Evolutionary conservation across 2,113 vertebrate genomes (phyloP).

Genomic region (Ciconia maguari): DNA sequence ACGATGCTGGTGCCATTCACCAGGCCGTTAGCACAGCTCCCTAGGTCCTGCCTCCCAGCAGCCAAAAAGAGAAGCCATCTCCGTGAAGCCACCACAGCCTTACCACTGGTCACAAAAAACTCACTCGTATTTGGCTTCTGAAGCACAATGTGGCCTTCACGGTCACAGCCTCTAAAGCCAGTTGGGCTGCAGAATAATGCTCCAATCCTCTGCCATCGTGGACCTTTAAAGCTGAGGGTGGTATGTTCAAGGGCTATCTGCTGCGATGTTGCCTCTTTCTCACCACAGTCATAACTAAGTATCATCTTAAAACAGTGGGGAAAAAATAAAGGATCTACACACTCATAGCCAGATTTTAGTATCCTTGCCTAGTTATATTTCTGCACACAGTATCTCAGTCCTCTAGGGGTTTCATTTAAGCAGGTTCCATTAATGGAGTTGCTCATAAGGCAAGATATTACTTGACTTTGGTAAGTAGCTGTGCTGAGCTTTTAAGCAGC

Average conservation of each 20-base stretch:
- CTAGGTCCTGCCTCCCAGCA: neutral
- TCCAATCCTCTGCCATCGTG: neutral
- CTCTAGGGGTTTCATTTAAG: conserved; percentile 39
- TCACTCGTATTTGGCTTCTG: neutral
- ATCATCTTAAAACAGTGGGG: neutral
- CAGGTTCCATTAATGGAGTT: neutral
- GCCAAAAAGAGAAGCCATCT: neutral
- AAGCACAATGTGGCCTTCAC: neutral
- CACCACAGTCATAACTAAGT: neutral
- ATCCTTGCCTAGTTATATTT: neutral
- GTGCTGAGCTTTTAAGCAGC: conserved; percentile 17
- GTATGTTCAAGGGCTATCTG: neutral
- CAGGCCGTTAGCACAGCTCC: neutral
- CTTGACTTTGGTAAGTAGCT: conserved; percentile 47
- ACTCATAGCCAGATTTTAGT: neutral
- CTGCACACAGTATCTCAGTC: neutral
- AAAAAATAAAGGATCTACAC: neutral
- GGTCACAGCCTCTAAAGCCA: neutral
- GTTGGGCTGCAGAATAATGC: neutral
- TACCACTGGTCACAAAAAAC: neutral
- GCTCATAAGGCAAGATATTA: conserved; percentile 51
- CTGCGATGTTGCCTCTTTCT: neutral
- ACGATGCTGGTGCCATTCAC: neutral
- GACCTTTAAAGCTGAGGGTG: neutral
- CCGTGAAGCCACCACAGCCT: rapidly evolving